A percentile compares a stretch with the other conserved stretches of the same genome.
Evolutionary conservation across 2,888 invertebrate species (phyloP).

Genomic region (Coronaproctus castanopsis): DNA sequence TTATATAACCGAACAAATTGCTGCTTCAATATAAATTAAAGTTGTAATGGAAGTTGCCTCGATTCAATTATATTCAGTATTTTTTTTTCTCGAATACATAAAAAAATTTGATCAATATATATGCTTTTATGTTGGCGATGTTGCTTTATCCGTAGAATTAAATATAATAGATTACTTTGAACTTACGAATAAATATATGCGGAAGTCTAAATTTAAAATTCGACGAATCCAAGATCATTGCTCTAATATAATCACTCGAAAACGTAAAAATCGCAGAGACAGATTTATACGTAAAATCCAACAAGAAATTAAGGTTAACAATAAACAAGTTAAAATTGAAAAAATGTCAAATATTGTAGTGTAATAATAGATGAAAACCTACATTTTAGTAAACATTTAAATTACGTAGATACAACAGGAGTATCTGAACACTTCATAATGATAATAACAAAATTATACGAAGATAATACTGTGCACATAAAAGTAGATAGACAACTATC

Average conservation of each 20-base stretch:
- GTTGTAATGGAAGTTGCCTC: neutral
- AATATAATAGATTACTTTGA: neutral
- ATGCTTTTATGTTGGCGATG: neutral
- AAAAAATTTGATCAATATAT: neutral
- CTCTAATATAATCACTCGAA: neutral
- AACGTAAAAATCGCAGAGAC: neutral
- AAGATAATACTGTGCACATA: too few relatives aligned
- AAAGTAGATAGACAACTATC: too few relatives aligned
- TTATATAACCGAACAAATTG: neutral
- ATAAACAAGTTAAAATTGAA: neutral
- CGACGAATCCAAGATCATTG: neutral
- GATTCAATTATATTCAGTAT: neutral
- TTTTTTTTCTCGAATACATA: neutral
- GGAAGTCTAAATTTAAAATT: neutral
- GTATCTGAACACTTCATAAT: too few relatives aligned
- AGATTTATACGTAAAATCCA: neutral
- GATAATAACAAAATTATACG: too few relatives aligned
- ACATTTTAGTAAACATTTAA: neutral
- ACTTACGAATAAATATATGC: neutral
- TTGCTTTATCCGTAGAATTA: neutral
- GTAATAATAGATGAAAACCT: neutral
- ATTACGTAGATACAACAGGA: too few relatives aligned
- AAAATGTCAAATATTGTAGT: neutral
- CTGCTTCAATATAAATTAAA: neutral
- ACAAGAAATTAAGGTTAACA: neutral